phyloP scores from a whole-genome alignment of 2,888 invertebrate species.

The Charanyca ferruginea region DNA sequence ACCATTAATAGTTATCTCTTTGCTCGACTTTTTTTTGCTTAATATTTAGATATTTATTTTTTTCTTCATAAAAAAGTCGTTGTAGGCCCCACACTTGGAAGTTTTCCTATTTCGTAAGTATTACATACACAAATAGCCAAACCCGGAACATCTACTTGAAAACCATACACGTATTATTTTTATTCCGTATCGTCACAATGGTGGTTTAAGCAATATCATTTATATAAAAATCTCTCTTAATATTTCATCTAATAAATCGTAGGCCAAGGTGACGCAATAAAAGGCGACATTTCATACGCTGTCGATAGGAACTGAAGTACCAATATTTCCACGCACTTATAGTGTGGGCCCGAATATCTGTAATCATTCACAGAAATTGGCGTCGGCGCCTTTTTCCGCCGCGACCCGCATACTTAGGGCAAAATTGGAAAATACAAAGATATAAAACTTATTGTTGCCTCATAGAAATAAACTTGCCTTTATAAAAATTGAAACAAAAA shows the following conservation, averaged over 20 bases:
- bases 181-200: no score
- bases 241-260: slow-evolving; percentile 35
- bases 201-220: background rate
- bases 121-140: no score
- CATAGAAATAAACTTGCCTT: background rate
- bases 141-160: no score
- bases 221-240: slow-evolving; percentile 1
- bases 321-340: slow-evolving; percentile 58
- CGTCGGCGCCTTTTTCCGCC: slow-evolving; percentile 71
- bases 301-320: slow-evolving; percentile 44
- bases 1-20: no score
- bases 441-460: slow-evolving; percentile 39
- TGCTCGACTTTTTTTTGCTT: no score
- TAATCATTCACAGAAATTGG: slow-evolving; percentile 82
- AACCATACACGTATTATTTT: no score
- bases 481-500: background rate
- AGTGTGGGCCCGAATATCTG: slow-evolving; percentile 68
- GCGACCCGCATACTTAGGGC: slow-evolving; percentile 79
- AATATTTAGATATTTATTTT: no score
- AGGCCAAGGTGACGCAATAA: slow-evolving; percentile 35
- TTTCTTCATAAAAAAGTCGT: no score
- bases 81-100: no score
- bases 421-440: slow-evolving; percentile 74
- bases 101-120: no score
- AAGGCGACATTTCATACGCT: slow-evolving; percentile 47